phyloP scores from a whole-genome alignment of 2,797 vertebrate species.

The Mus spretus region DNA sequence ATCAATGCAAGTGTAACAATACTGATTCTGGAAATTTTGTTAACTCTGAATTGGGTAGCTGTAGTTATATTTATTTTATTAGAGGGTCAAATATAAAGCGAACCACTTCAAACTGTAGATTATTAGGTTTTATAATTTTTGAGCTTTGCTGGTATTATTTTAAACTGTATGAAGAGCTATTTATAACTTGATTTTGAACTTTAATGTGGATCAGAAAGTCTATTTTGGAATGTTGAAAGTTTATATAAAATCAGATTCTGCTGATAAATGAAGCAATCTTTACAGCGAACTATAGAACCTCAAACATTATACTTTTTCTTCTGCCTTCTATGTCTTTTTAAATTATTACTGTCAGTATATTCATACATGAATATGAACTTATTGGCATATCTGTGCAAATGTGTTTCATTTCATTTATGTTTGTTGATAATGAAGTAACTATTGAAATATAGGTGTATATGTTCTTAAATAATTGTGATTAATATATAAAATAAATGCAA shows the following conservation, averaged over 20 bases:
- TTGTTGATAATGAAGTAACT: not conserved
- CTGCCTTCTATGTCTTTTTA: not conserved
- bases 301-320: not conserved
- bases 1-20: not conserved
- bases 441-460: not conserved
- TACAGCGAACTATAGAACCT: not conserved
- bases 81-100: not conserved
- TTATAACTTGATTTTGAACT: not conserved
- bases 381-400: not conserved
- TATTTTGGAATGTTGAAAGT: not conserved
- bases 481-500: no score
- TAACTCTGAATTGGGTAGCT: not conserved
- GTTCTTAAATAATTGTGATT: not conserved
- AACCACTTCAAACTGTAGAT: not conserved
- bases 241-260: not conserved
- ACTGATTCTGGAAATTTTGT: not conserved
- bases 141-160: not conserved
- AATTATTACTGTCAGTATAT: not conserved
- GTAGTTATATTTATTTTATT: not conserved
- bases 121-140: not conserved
- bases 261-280: not conserved
- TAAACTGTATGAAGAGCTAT: not conserved
- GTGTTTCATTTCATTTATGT: not conserved
- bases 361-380: not conserved
- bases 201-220: not conserved